Evolutionary conservation across 2,888 invertebrate species (phyloP).

Genomic region (Pogonocherus hispidulus): DNA sequence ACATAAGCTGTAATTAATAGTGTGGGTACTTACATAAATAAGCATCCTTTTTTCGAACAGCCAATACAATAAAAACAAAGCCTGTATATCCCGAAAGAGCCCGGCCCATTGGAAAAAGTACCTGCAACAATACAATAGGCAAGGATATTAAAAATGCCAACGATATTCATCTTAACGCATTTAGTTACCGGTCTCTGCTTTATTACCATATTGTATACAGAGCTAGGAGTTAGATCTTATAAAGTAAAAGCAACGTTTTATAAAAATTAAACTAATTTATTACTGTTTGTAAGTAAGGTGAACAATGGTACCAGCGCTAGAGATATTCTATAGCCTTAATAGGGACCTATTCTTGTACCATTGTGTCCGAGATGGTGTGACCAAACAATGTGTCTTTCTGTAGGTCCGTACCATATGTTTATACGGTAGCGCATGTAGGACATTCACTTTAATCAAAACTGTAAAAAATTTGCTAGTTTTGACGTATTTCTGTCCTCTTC

Average conservation of each 20-base stretch:
- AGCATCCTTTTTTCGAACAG: neutral
- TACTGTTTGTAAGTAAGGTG: constrained; percentile 56
- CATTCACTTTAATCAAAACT: neutral
- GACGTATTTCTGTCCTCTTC: neutral
- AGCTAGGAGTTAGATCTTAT: constrained; percentile 55
- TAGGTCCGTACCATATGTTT: constrained; percentile 28
- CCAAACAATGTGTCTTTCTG: constrained; percentile 57
- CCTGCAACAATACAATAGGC: constrained; percentile 55
- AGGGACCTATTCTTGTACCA: constrained; percentile 59
- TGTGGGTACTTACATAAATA: constrained; percentile 13
- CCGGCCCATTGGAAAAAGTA: constrained; percentile 40
- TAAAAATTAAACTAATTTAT: constrained; percentile 62
- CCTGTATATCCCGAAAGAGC: constrained; percentile 23
- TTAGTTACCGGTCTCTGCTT: constrained; percentile 54
- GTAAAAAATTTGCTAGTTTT: neutral
- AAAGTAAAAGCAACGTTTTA: constrained; percentile 55
- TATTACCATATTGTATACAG: constrained; percentile 60
- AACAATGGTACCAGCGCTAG: constrained; percentile 59
- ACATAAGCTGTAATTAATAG: constrained; percentile 12
- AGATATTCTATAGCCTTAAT: constrained; percentile 56
- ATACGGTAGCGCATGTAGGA: neutral
- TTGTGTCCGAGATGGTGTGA: constrained; percentile 59
- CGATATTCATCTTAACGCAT: constrained; percentile 58
- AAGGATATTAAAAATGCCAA: constrained; percentile 52
- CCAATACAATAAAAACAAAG: constrained; percentile 27